Percentiles rank a stretch among this genome's conserved stretches.
Conservation (phyloP, 2,113 vertebrate species). For the Hylia prasina region DNA sequence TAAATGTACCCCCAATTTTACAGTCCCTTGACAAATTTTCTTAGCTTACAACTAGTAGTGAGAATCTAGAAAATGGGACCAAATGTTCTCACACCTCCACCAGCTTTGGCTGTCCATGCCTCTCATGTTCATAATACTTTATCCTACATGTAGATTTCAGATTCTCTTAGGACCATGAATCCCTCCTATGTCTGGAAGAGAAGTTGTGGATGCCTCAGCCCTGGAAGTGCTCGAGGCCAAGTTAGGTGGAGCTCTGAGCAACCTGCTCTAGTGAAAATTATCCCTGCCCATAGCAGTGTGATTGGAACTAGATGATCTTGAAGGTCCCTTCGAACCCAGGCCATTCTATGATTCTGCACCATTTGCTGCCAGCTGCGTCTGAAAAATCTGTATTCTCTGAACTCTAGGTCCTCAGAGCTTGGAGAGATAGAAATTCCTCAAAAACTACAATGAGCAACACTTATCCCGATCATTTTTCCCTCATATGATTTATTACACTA, state of each 20-base stretch:
- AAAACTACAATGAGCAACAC: not conserved
- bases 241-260: not conserved
- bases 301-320: not conserved
- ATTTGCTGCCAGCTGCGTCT: rapidly evolving
- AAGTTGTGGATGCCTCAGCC: not conserved
- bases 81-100: not conserved
- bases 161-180: not conserved
- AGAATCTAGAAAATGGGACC: not conserved
- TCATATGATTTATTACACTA: not conserved
- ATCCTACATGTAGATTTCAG: not conserved
- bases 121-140: no score
- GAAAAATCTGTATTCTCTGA: not conserved
- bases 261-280: not conserved
- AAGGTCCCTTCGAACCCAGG: not conserved
- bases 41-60: not conserved
- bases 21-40: not conserved
- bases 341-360: not conserved
- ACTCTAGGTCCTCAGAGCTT: not conserved
- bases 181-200: not conserved
- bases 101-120: not conserved
- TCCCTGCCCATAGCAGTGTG: not conserved
- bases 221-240: not conserved
- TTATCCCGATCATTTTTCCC: not conserved
- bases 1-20: not conserved
- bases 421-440: not conserved